Percentiles rank a stretch among this genome's conserved stretches.
Evolutionary conservation across 2,113 vertebrate species (phyloP).

Genomic region (Apteryx owenii): DNA sequence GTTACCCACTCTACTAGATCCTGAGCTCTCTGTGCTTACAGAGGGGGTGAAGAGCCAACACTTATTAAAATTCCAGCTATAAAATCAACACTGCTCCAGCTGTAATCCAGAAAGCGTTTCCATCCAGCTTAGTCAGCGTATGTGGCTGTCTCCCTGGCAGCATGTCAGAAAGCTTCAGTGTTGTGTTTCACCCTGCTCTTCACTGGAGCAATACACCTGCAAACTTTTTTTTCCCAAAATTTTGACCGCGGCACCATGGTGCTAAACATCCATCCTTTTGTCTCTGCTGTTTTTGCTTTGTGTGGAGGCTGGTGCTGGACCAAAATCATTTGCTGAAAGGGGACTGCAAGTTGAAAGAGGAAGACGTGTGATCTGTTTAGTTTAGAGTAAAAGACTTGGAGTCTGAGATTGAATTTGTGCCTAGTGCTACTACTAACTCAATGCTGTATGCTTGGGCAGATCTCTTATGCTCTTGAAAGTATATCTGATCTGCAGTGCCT

Average conservation of each 20-base stretch:
- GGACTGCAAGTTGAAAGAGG: neutral
- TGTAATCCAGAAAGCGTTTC: neutral
- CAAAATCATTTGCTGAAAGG: neutral
- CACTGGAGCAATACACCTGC: neutral
- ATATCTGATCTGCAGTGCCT: neutral
- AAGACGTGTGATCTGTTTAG: neutral
- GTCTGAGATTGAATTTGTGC: neutral
- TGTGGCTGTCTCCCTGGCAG: neutral
- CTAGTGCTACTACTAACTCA: neutral
- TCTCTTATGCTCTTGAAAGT: neutral
- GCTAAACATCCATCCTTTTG: neutral
- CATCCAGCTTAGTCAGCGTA: neutral
- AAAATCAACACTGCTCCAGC: neutral
- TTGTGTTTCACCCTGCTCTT: neutral
- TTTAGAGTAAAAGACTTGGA: neutral
- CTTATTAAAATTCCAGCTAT: neutral
- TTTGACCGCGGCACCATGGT: neutral
- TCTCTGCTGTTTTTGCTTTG: neutral
- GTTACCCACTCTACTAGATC: accelerated
- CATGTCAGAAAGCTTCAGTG: neutral
- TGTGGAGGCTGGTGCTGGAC: slow-evolving; percentile 1
- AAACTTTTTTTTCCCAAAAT: neutral
- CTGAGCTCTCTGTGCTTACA: neutral
- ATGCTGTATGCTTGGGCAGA: accelerated
- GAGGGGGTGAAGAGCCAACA: neutral